A percentile compares a stretch with the other conserved stretches of the same genome.
phyloP scores from a whole-genome alignment of 2,888 invertebrate genomes.

The Xanthia togata region DNA sequence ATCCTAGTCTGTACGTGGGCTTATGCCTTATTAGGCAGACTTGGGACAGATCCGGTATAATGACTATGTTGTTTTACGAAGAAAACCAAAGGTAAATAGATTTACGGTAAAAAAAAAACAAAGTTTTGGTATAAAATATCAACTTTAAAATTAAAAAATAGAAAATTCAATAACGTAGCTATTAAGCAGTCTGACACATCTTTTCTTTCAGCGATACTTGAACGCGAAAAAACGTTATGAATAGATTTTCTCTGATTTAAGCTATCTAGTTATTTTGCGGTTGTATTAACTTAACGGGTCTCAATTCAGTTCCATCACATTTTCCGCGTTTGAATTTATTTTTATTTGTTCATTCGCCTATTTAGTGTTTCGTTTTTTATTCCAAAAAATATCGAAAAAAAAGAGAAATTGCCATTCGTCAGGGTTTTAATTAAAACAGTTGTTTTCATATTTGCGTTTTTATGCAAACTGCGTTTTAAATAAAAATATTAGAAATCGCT shows the following conservation, averaged over 20 bases:
- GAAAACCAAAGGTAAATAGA: constrained; percentile 10
- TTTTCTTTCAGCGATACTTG: background rate
- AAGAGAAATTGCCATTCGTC: background rate
- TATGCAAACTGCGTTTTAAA: background rate
- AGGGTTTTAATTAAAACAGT: background rate
- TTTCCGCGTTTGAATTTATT: background rate
- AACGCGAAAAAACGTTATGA: background rate
- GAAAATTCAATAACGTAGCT: background rate
- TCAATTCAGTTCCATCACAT: background rate
- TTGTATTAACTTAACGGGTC: constrained; percentile 22
- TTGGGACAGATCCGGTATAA: constrained; percentile 6
- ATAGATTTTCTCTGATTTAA: constrained; percentile 4
- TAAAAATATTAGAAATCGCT: background rate
- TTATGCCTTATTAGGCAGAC: constrained; percentile 7
- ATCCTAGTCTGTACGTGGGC: background rate
- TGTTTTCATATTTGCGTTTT: background rate
- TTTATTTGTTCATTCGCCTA: background rate
- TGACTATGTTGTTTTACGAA: constrained; percentile 13
- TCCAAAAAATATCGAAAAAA: background rate
- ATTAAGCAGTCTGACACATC: background rate
- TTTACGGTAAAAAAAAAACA: background rate
- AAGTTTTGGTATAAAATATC: background rate
- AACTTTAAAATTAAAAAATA: background rate
- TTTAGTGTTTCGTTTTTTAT: background rate
- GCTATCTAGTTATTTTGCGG: constrained; percentile 45